Base-by-base conservation (phyloP, 2,888 invertebrate species). In the Laspeyria flexula region DNA sequence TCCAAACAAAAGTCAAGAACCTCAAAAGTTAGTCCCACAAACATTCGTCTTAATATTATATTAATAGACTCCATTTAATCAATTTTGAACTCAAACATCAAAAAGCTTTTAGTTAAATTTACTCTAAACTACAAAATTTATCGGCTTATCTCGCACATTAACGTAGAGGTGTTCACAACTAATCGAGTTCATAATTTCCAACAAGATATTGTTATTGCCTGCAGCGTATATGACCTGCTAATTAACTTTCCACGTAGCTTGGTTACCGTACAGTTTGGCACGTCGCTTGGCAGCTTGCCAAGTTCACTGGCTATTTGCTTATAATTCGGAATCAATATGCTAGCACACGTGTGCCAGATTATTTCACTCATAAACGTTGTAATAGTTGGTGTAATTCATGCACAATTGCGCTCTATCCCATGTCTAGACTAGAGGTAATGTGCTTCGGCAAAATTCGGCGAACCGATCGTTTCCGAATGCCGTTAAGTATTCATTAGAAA, bases 251-350 rank as follows among this genome's bases (percentile, higher is more conserved):
- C 42, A 61, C 58, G 64, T 64, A 55, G 55, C 43, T 23, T 86
- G 84, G 88, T 65, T 73, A 73, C 83, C 82, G 45, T 57, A 63
- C 60, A 52, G 49, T 52, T 75, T 81, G 85, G 82, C 86, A 78
- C 79, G 81, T 67, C 65, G 66, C 65, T 81, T 90, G 90, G 90
- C 88, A 48, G n/a, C 30, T 38, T 60, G 87, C 90, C 90, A 90
- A 78, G 71, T 65, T 71, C 58, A 66, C 75, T 75, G 63, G 84
- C 81, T 88, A 86, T 90, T 89, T 88, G 90, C 88, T 90, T 89
- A 88, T 90, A 89, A 90, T 90, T 88, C 74, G 78, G 88, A 90
- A 90, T 89, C 90, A 90, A 90, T 90, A 90, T 88, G 89, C 86
- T 71, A 73, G 78, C 83, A 83, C 89, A 90, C 89, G 88, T 86